phyloP scores from a whole-genome alignment of 2,797 vertebrate species.

The Echeneis naucrates region DNA sequence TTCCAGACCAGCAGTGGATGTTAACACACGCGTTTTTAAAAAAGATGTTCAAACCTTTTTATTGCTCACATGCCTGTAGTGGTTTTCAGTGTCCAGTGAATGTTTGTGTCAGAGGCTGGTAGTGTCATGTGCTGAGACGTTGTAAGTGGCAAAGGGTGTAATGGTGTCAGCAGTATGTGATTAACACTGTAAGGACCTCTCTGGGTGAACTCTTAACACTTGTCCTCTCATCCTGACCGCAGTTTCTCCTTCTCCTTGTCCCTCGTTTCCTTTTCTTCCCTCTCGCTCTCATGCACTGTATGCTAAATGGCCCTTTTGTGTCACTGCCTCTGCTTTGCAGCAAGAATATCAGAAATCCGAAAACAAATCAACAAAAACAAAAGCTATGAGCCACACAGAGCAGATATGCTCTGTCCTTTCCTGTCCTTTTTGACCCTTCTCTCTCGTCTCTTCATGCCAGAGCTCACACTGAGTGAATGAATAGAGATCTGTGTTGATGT shows the following conservation, averaged over 20 bases:
- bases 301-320: slow-evolving; percentile 64
- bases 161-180: slow-evolving; percentile 27
- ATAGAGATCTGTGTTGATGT: slow-evolving; percentile 84
- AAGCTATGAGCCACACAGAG: slow-evolving; percentile 61
- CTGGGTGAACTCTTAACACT: slow-evolving; percentile 11
- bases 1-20: not conserved
- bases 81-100: not conserved
- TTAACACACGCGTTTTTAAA: not conserved
- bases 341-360: slow-evolving; percentile 65
- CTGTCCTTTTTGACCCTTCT: slow-evolving; percentile 69
- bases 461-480: slow-evolving; percentile 81
- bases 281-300: slow-evolving; percentile 13
- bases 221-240: slow-evolving; percentile 32
- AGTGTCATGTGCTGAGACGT: not conserved
- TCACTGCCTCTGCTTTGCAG: slow-evolving; percentile 67
- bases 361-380: slow-evolving; percentile 68
- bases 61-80: slow-evolving; percentile 1
- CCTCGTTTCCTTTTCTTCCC: slow-evolving; percentile 27
- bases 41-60: not conserved
- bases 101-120: slow-evolving; percentile 9
- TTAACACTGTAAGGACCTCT: slow-evolving; percentile 32
- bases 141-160: slow-evolving; percentile 11
- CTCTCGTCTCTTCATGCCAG: slow-evolving; percentile 57
- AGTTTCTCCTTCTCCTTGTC: slow-evolving; percentile 38
- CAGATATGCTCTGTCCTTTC: slow-evolving; percentile 73